Conservation (phyloP, 2,888 invertebrate genomes). For the Alviniconcha strummeri region DNA sequence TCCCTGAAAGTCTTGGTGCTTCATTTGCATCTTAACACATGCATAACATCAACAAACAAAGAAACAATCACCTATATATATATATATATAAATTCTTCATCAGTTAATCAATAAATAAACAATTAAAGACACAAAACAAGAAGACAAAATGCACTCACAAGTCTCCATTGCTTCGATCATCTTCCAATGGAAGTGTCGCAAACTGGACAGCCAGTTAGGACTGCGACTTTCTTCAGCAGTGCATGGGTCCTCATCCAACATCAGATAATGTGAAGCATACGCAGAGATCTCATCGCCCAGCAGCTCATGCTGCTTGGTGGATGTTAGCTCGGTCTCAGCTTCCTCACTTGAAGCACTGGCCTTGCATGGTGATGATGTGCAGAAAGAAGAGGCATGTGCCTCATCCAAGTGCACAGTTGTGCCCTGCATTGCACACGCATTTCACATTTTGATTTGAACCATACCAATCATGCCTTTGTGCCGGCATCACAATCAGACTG, state of each 20-base stretch:
- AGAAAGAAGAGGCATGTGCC: too few species aligned
- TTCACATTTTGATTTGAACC: too few species aligned
- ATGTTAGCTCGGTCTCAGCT: neutral
- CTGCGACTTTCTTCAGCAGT: neutral
- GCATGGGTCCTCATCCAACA: neutral
- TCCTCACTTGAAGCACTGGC: neutral
- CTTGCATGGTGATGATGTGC: too few species aligned
- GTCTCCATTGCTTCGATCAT: conserved; percentile 13
- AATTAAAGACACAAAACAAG: too few species aligned
- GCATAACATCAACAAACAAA: neutral
- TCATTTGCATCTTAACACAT: neutral
- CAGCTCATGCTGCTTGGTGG: neutral
- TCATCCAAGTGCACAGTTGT: too few species aligned
- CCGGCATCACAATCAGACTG: too few species aligned
- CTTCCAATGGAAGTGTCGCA: conserved; percentile 15
- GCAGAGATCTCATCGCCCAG: conserved; percentile 8
- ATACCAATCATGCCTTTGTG: too few species aligned
- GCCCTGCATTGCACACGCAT: too few species aligned
- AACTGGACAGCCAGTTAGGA: neutral
- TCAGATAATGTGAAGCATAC: conserved; percentile 16
- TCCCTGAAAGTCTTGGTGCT: too few species aligned
- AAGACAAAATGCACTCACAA: neutral
- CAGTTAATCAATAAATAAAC: too few species aligned
- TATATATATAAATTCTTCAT: too few species aligned
- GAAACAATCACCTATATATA: neutral